Percentiles rank a stretch among this genome's conserved stretches.
phyloP scores from a whole-genome alignment of 2,113 vertebrate genomes.

The Lota lota region DNA sequence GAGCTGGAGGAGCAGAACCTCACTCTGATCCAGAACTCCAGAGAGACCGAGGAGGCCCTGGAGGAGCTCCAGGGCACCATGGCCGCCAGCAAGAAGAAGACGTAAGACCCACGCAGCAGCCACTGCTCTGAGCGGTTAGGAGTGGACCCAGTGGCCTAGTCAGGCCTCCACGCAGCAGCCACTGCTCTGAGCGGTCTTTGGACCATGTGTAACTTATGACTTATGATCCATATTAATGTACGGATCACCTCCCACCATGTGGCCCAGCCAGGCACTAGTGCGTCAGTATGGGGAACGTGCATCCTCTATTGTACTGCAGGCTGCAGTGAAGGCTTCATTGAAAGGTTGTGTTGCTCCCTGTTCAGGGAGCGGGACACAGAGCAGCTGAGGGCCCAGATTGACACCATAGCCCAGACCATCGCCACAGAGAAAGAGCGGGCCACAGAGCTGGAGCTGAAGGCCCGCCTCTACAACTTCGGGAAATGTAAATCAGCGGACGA shows the following conservation, averaged over 20 bases:
- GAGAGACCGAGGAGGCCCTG: constrained; percentile 76
- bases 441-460: constrained; percentile 76
- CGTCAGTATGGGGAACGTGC: too few relatives aligned
- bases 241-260: too few relatives aligned
- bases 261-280: too few relatives aligned
- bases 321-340: too few relatives aligned
- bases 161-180: not conserved
- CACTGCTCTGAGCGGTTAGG: not conserved
- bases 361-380: constrained; percentile 78
- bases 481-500: constrained; percentile 73
- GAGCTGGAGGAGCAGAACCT: constrained; percentile 86
- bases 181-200: too few relatives aligned
- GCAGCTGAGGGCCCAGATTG: constrained; percentile 70
- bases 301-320: too few relatives aligned
- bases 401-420: constrained; percentile 66
- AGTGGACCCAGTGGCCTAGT: not conserved
- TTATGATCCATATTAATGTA: too few relatives aligned
- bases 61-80: constrained; percentile 71
- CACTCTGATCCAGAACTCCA: constrained; percentile 81
- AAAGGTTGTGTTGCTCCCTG: not conserved
- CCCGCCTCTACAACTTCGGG: constrained; percentile 73
- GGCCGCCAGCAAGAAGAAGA: constrained; percentile 67
- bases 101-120: constrained; percentile 63
- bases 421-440: constrained; percentile 71
- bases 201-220: too few relatives aligned